These are phyloP conservation scores for Pectinophora gossypiella DNA, from an alignment of 1,140 invertebrate species.

Conservation along the genomic window DNA sequence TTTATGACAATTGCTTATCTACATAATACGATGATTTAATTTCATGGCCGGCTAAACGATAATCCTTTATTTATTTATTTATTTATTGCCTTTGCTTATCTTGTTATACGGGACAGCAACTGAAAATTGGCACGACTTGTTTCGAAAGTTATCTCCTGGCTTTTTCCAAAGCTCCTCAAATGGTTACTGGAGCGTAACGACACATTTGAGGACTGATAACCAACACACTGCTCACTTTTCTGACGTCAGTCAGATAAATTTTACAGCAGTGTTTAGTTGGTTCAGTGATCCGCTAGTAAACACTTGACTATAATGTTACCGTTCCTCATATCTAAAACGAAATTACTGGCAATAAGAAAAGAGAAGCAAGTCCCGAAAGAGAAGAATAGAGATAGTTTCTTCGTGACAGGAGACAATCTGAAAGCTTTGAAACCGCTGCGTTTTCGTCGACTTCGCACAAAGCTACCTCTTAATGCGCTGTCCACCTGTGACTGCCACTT, in stretches of 20 bases:
- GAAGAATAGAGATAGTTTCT: constrained; percentile 15
- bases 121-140: too few relatives aligned
- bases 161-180: constrained; percentile 23
- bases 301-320: constrained; percentile 34
- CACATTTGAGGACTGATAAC: too few relatives aligned
- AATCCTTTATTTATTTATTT: too few relatives aligned
- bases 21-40: too few relatives aligned
- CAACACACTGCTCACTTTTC: not conserved
- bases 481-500: constrained; percentile 42
- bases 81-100: too few relatives aligned
- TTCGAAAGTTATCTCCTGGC: constrained; percentile 14
- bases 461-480: constrained; percentile 16
- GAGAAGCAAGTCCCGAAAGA: constrained; percentile 20
- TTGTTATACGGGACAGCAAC: too few relatives aligned
- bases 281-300: not conserved
- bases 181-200: constrained; percentile 37
- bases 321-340: constrained; percentile 53
- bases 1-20: too few relatives aligned
- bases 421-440: constrained; percentile 25
- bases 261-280: not conserved
- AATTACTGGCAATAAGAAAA: constrained; percentile 46
- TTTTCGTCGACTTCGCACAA: constrained; percentile 30
- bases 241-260: not conserved
- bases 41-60: too few relatives aligned
- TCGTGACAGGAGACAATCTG: constrained; percentile 33